Evolutionary conservation across 1,140 invertebrate genomes (phyloP).

Genomic region (Drosophila takahashii): DNA sequence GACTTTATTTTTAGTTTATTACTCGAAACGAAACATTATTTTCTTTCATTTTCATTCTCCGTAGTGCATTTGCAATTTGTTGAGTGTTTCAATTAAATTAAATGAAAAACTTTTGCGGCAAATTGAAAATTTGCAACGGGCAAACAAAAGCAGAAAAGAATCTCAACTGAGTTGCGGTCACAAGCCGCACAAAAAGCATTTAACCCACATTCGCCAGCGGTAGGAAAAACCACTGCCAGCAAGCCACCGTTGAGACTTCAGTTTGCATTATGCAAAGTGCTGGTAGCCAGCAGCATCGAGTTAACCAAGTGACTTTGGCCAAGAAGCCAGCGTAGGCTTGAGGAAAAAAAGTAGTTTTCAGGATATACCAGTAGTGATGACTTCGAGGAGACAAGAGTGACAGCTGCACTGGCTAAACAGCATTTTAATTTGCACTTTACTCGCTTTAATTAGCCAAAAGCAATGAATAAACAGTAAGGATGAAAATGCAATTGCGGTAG

Average conservation of each 20-base stretch:
- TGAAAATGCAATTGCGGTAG: constrained; percentile 15
- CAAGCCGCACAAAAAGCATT: constrained; percentile 77
- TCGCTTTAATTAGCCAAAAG: constrained; percentile 74
- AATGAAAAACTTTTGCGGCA: constrained; percentile 66
- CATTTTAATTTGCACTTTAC: constrained; percentile 73
- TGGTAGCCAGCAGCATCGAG: constrained; percentile 23
- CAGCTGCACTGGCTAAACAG: constrained; percentile 61
- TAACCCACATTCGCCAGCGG: constrained; percentile 73
- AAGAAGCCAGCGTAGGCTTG: constrained; percentile 43
- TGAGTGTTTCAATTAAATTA: constrained; percentile 69
- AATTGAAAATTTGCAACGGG: constrained; percentile 71
- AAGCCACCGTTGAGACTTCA: constrained; percentile 43
- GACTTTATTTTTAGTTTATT: constrained; percentile 59
- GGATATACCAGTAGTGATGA: constrained; percentile 2
- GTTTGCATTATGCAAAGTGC: constrained; percentile 62
- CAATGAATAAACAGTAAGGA: constrained; percentile 14
- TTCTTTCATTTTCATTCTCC: constrained; percentile 26
- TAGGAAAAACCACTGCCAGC: constrained; percentile 30
- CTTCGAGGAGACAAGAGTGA: constrained; percentile 11
- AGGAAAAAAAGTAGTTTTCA: background rate
- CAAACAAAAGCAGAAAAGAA: constrained; percentile 21
- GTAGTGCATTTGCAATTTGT: constrained; percentile 33
- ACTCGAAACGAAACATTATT: constrained; percentile 6
- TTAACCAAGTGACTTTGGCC: constrained; percentile 28
- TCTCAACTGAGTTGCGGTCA: constrained; percentile 35